Evolutionary conservation across 2,888 invertebrate species (phyloP).

Genomic region (Craniophora ligustri): DNA sequence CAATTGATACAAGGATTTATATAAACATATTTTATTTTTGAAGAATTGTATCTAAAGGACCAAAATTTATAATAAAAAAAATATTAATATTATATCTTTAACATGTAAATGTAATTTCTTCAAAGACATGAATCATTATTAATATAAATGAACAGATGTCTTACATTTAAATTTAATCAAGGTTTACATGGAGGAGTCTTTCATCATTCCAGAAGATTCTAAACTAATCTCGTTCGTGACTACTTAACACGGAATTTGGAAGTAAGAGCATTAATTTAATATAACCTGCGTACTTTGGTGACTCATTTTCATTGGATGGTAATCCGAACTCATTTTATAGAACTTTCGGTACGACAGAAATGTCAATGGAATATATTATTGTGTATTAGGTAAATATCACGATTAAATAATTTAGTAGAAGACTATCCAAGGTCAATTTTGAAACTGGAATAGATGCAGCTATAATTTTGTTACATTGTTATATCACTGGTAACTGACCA

Average conservation of each 20-base stretch:
- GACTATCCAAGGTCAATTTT: too few species aligned
- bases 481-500: too few species aligned
- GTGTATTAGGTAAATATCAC: background rate
- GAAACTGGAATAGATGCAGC: too few species aligned
- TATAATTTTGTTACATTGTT: too few species aligned
- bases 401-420: too few species aligned
- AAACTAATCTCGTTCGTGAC: conserved; percentile 36
- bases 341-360: conserved; percentile 23
- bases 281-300: conserved; percentile 26
- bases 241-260: conserved; percentile 34
- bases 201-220: conserved; percentile 21
- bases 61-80: background rate
- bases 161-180: conserved; percentile 23
- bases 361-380: conserved; percentile 3
- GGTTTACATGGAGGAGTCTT: conserved; percentile 8
- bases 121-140: background rate
- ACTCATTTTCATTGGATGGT: conserved; percentile 19
- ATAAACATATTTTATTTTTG: background rate
- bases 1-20: background rate
- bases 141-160: background rate
- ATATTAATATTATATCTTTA: too few species aligned
- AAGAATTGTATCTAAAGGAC: background rate
- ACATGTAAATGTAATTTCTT: too few species aligned
- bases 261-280: conserved; percentile 49
- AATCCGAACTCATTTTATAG: conserved; percentile 34